Evolutionary conservation across 2,888 invertebrate species (phyloP), one percentile per base, ranked within the genome.

Genomic region (Drosophila putrida): DNA sequence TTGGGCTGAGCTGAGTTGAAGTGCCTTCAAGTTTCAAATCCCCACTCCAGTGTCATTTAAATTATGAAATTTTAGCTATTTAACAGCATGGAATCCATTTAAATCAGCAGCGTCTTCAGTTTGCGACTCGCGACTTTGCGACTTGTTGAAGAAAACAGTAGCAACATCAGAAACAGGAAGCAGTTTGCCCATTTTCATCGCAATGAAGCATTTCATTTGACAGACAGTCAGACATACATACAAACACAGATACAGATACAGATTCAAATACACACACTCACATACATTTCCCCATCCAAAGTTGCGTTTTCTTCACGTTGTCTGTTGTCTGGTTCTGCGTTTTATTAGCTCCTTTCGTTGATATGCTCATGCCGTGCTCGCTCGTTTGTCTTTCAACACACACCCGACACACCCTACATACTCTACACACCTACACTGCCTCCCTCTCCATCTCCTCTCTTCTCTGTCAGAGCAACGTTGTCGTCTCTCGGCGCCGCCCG

Each of bases 281-380:
- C 53, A 60, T 27, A 47, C 44, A 57, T 31, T 33, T 9, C 10
- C 6, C 15, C 36, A 35, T 5, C 33, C 35, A 25, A 1, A 11
- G 49, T 15, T 13, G 36, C 2, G 31, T 43, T 65, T 28, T 25
- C 44, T 51, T 36, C 41, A 38, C 33, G 33, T 20, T 58, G 35
- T 35, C 57, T 60, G 57, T 43, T 63, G 66, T 64, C 73, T 82
- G 84, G 44, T 38, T 71, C 76, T 85, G 85, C 69, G 88, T 88
- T 84, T 84, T 84, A 84, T 84, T 80, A 88, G 88, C 83, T 84
- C 88, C 83, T 85, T 88, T 80, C 86, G 83, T 84, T 84, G 88
- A 84, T 85, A 84, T 88, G 83, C 83, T 84, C 80, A 88, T 75
- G 80, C 83, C 71, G 83, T 88, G 80, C 80, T 77, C 80, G 82